Evolutionary conservation across 2,113 vertebrate genomes (phyloP).

Genomic region (Aldabrachelys gigantea): DNA sequence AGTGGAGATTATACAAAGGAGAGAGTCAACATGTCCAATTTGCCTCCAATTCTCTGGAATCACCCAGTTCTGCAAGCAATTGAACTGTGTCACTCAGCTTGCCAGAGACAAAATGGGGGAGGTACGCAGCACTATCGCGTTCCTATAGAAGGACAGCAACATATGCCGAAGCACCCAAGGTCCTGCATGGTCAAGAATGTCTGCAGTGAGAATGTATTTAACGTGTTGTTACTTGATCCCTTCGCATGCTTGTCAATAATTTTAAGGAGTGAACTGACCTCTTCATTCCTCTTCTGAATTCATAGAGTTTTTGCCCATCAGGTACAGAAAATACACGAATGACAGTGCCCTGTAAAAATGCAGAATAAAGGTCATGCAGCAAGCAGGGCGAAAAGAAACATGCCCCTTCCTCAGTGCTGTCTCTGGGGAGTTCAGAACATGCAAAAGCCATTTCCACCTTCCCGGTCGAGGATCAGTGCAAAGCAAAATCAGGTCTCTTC

Average conservation of each 20-base stretch:
- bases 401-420: background rate
- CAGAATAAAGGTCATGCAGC: background rate
- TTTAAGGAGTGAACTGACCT: conserved; percentile 79
- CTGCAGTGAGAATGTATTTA: background rate
- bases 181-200: background rate
- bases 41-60: background rate
- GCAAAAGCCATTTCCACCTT: conserved; percentile 20
- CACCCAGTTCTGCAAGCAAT: background rate
- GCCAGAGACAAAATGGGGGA: background rate
- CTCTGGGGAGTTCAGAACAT: background rate
- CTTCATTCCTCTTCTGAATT: conserved; percentile 96
- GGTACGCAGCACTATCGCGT: conserved; percentile 36
- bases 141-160: background rate
- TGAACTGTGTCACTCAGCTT: conserved; percentile 21
- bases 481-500: background rate
- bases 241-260: background rate
- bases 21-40: background rate
- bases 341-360: conserved; percentile 89
- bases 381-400: background rate
- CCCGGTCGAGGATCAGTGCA: background rate
- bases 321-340: conserved; percentile 94
- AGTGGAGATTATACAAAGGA: background rate
- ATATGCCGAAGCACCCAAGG: conserved; percentile 66
- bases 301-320: conserved; percentile 91
- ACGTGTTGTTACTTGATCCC: background rate